These are phyloP conservation scores for Siderastrea radians DNA, from an alignment of 92 coral and sea anemone genomes.

Conservation along the genomic window DNA sequence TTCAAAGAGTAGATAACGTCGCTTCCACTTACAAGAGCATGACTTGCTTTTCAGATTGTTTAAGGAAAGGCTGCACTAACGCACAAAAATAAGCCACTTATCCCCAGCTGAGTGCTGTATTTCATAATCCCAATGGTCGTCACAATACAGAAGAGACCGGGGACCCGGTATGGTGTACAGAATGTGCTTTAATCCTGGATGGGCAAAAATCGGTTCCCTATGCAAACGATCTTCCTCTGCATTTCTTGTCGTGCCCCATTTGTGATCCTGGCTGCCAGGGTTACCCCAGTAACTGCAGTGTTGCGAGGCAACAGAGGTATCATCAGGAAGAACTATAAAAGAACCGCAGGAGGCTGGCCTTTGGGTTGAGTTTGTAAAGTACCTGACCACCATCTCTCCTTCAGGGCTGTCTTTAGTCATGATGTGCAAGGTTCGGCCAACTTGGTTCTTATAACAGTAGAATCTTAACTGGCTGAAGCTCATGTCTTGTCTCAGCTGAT, in stretches of 20 bases:
- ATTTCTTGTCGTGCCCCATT: not conserved
- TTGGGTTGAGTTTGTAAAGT: not conserved
- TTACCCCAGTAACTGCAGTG: constrained; percentile 40
- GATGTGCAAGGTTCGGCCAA: constrained; percentile 56
- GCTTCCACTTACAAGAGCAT: not conserved
- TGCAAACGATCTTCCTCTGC: not conserved
- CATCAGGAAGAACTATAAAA: constrained; percentile 44
- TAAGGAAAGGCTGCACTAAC: not conserved
- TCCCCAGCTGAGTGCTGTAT: not conserved
- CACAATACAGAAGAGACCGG: not conserved
- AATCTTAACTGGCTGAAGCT: constrained; percentile 47
- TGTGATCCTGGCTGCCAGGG: not conserved
- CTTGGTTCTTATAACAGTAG: constrained; percentile 53
- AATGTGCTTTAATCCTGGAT: not conserved
- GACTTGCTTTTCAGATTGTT: not conserved
- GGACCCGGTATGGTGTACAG: not conserved
- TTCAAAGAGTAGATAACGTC: no score
- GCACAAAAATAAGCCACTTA: constrained; percentile 2
- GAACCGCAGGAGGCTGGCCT: constrained; percentile 40
- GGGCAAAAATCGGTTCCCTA: not conserved
- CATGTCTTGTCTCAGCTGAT: constrained; percentile 31
- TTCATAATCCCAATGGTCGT: not conserved
- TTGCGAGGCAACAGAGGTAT: constrained; percentile 24
- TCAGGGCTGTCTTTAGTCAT: constrained; percentile 33
- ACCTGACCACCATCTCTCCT: constrained; percentile 56